Base-by-base conservation (phyloP, 2,113 vertebrate species). In the Phylloscopus trochiloides region DNA sequence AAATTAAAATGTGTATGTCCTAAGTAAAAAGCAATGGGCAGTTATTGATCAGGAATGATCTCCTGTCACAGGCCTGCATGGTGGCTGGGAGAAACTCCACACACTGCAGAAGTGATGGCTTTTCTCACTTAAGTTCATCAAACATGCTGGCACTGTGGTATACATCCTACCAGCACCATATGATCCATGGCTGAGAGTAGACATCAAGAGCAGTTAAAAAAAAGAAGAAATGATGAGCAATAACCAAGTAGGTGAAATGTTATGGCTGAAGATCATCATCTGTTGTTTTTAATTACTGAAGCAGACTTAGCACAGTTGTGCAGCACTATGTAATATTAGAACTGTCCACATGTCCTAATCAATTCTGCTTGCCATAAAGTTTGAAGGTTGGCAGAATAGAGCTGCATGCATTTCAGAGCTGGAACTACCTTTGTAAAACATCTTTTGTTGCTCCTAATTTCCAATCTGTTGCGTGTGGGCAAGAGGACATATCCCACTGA, bases 401-500 rank as follows among this genome's bases (percentile, higher is more conserved):
- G 66, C 34, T 82, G 32, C 14, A 34, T 15, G 40, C 48, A 55
- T n/a, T 79, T 80, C 79, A 88, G 50, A 92, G 34, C 42, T 43
- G 43, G 32, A 86, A 55, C 3, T 62, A 28, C 21, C 29, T 86
- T 32, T 62, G 20, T 42, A 66, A 93, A 62, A 36, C 7, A 71
- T 31, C 22, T 84, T 68, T 50, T 57, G 3, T 9, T 81, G 20
- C 34, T 81, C 19, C 55, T 66, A 1, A 10, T 87, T 85, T 78
- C 66, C 48, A 80, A 1, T 21, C 40, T 40, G 29, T 24, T 0
- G 0, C 32, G 48, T 2, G 25, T 38, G 50, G 22, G 25, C 84
- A 91, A 89, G 29, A 74, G 70, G 63, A 67, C 24, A 15, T 42
- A 68, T 20, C 38, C 29, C 29, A 79, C 22, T 47, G 42, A 34